Evolutionary conservation across 2,797 vertebrate genomes (phyloP).

Genomic region (Chaunax sp.): DNA sequence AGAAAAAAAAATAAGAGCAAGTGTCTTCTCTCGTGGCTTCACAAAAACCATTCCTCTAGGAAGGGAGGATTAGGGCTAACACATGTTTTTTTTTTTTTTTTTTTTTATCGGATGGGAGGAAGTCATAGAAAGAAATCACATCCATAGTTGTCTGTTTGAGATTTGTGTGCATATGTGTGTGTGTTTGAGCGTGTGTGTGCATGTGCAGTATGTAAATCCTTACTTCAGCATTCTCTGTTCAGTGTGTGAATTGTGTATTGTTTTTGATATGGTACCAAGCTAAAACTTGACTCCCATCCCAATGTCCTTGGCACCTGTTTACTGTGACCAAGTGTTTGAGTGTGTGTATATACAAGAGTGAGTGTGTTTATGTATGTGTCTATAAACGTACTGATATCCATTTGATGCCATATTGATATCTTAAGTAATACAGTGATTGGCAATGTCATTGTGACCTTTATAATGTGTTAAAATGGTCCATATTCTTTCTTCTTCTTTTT

Average conservation of each 20-base stretch:
- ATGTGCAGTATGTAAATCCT: conserved; percentile 72
- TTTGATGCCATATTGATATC: conserved; percentile 85
- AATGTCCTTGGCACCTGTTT: conserved; percentile 81
- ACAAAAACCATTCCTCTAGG: conserved; percentile 66
- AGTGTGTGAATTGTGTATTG: conserved; percentile 77
- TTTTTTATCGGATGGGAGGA: conserved; percentile 65
- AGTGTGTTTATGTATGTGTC: conserved; percentile 58
- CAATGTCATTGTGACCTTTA: conserved; percentile 80
- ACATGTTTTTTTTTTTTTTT: conserved; percentile 63
- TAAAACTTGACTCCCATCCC: conserved; percentile 84
- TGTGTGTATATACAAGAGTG: conserved; percentile 23
- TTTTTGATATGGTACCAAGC: conserved; percentile 81
- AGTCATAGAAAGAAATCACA: conserved; percentile 59
- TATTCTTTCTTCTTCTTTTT: conserved; percentile 51
- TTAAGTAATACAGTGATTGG: conserved; percentile 78
- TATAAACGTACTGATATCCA: conserved; percentile 77
- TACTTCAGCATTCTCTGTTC: conserved; percentile 75
- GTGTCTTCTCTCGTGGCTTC: conserved; percentile 60
- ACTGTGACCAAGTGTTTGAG: conserved; percentile 80
- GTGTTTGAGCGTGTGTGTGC: conserved; percentile 34
- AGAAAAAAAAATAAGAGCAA: conserved; percentile 20
- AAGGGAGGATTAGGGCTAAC: conserved; percentile 78
- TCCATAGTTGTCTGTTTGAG: conserved; percentile 62
- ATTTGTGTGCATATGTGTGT: conserved; percentile 25
- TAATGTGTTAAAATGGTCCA: conserved; percentile 80